Percentiles rank a stretch among this genome's conserved stretches.
phyloP scores from a whole-genome alignment of 37 sponge, comb jelly and placozoan genomes.

The Amphimedon queenslandica region DNA sequence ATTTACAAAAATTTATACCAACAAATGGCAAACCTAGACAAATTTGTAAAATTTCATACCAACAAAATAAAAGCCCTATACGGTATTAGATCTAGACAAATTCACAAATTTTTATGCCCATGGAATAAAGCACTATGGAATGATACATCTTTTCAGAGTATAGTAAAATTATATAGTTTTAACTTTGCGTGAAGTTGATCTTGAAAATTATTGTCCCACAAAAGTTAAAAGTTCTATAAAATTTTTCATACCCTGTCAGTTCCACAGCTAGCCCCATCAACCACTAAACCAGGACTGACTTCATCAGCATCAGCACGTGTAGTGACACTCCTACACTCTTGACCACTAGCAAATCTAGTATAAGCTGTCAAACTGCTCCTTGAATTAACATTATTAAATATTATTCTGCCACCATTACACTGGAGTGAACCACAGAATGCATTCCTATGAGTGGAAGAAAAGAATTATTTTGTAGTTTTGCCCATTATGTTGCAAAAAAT shows the following conservation, averaged over 20 bases:
- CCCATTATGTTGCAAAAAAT: too few species aligned
- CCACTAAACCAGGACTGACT: conserved; percentile 46
- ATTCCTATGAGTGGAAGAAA: conserved; percentile 17
- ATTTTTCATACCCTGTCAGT: conserved; percentile 13
- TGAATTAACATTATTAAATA: not conserved
- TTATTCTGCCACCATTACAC: conserved; percentile 12
- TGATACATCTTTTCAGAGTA: not conserved
- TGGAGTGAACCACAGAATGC: conserved; percentile 48
- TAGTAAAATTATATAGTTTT: not conserved
- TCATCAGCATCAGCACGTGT: conserved; percentile 16
- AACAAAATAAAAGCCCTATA: too few species aligned
- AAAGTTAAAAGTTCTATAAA: too few species aligned
- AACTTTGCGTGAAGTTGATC: not conserved
- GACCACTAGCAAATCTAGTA: not conserved
- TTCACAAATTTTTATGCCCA: too few species aligned
- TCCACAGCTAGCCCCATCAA: conserved; percentile 54
- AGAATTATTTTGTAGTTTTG: too few species aligned
- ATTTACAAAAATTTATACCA: too few species aligned
- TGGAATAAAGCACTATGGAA: too few species aligned
- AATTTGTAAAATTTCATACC: too few species aligned
- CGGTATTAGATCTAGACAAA: too few species aligned
- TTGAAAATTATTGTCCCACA: not conserved
- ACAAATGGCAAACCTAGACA: too few species aligned
- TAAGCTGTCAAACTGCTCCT: not conserved
- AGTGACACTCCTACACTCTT: conserved; percentile 20